Percentiles rank a stretch among this genome's conserved stretches.
Conservation (phyloP, 2,797 vertebrate species). For the Sebastes glaucus region DNA sequence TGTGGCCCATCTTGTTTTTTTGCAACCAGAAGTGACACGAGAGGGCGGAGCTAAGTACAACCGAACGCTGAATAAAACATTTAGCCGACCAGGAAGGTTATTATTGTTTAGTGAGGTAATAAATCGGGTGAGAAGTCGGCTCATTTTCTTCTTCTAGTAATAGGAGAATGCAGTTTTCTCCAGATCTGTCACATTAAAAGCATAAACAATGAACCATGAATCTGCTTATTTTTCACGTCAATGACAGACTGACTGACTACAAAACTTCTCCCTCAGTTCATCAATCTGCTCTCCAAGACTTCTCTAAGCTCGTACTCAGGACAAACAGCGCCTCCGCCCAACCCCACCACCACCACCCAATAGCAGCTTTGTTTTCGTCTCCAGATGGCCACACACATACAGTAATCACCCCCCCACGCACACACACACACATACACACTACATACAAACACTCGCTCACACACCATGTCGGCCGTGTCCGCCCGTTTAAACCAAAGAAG, state of each 20-base stretch:
- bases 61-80: too few relatives aligned
- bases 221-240: too few relatives aligned
- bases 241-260: not conserved
- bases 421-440: constrained; percentile 2
- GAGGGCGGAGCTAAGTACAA: too few relatives aligned
- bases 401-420: constrained; percentile 11
- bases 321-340: constrained; percentile 24
- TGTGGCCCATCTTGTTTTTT: too few relatives aligned
- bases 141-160: too few relatives aligned
- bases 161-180: too few relatives aligned
- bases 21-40: too few relatives aligned
- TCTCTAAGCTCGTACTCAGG: constrained; percentile 26
- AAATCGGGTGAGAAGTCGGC: too few relatives aligned
- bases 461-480: constrained; percentile 26
- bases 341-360: not conserved
- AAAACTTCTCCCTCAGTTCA: constrained; percentile 9
- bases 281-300: constrained; percentile 4
- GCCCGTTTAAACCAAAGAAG: constrained; percentile 55
- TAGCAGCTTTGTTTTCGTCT: constrained; percentile 37
- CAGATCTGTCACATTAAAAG: too few relatives aligned
- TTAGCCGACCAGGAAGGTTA: too few relatives aligned
- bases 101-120: too few relatives aligned
- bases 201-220: too few relatives aligned
- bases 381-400: constrained; percentile 70
- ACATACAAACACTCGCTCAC: constrained; percentile 5